These are phyloP conservation scores for Drosophila nigricruria DNA, from an alignment of 2,888 invertebrate genomes.

Conservation along the genomic window DNA sequence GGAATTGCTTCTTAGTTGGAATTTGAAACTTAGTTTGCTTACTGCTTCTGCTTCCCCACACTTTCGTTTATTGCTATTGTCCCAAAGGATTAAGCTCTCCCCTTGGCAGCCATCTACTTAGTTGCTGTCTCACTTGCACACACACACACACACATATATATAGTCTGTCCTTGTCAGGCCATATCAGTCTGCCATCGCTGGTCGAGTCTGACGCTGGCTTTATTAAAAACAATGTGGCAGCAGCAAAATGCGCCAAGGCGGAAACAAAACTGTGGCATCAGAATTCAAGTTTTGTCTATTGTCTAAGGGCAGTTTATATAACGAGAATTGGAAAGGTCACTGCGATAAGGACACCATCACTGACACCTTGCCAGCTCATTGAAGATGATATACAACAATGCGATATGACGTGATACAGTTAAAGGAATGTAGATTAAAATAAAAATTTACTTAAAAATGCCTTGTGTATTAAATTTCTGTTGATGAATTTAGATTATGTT, in stretches of 20 bases:
- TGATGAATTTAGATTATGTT: background rate
- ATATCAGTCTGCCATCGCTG: slow-evolving; percentile 15
- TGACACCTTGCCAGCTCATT: slow-evolving; percentile 7
- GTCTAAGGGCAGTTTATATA: slow-evolving; percentile 20
- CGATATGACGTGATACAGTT: background rate
- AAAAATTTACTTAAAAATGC: background rate
- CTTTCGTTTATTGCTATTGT: slow-evolving; percentile 40
- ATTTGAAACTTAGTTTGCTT: slow-evolving; percentile 63
- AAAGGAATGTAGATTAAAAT: background rate
- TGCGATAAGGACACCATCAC: background rate
- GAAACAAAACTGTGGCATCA: slow-evolving; percentile 54
- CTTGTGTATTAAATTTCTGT: background rate
- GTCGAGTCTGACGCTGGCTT: slow-evolving; percentile 18
- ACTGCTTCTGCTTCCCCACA: background rate
- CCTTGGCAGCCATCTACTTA: slow-evolving; percentile 58
- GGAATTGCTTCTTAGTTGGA: slow-evolving; percentile 69
- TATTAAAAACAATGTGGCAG: slow-evolving; percentile 70
- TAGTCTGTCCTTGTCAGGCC: background rate
- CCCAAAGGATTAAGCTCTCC: slow-evolving; percentile 68
- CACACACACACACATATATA: background rate
- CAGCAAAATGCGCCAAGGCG: slow-evolving; percentile 49
- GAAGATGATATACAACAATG: background rate
- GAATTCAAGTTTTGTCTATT: slow-evolving; percentile 35
- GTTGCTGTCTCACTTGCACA: slow-evolving; percentile 37
- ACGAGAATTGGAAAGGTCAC: slow-evolving; percentile 27